phyloP scores from a whole-genome alignment of 2,113 vertebrate species.

The Setophaga coronata region DNA sequence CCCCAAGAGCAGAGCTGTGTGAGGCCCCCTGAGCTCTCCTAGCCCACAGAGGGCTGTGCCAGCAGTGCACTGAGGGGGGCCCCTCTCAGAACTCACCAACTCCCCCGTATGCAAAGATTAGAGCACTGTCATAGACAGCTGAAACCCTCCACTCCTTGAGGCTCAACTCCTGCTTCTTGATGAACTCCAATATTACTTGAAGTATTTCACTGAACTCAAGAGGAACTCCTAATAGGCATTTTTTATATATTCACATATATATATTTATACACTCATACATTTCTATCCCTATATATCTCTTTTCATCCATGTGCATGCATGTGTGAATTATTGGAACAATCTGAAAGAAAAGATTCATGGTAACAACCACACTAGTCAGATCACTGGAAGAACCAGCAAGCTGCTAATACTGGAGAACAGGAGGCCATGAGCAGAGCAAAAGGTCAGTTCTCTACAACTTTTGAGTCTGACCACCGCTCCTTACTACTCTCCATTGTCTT shows the following conservation, averaged over 20 bases:
- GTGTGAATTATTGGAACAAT: background rate
- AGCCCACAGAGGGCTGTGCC: background rate
- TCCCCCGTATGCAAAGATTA: background rate
- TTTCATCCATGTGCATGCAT: too few relatives aligned
- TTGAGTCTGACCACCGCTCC: background rate
- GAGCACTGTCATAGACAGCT: background rate
- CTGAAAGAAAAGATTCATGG: background rate
- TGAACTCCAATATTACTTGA: background rate
- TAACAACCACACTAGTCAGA: background rate
- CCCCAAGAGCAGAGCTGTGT: rapidly evolving
- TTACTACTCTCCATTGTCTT: rapidly evolving
- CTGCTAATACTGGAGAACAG: background rate
- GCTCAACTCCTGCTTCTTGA: background rate
- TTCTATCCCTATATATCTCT: background rate
- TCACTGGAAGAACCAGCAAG: background rate
- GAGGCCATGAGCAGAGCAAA: background rate
- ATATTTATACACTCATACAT: background rate
- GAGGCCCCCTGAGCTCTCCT: background rate
- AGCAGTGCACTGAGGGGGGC: rapidly evolving
- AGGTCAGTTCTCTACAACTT: background rate
- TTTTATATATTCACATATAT: background rate
- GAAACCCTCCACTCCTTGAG: background rate
- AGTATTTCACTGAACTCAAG: background rate
- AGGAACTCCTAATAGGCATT: background rate
- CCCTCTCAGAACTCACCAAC: background rate